Evolutionary conservation across 2,888 invertebrate species (phyloP), one percentile per base, ranked within the genome.

Genomic region (Cataglyphis livida): DNA sequence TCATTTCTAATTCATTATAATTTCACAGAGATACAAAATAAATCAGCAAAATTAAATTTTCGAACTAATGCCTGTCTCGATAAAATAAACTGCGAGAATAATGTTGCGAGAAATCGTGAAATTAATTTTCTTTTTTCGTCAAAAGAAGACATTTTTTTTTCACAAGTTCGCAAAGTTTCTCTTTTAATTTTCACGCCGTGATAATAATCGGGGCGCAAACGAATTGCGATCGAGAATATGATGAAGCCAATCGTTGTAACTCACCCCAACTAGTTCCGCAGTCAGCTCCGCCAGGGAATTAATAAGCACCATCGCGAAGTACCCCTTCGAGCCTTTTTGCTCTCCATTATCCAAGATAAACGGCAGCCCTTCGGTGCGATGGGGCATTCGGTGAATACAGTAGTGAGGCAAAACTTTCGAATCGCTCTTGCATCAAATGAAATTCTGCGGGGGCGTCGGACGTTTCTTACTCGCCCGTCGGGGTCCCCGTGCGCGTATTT

Each of bases 401-500:
- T 25, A 44, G 38, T 21, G 28, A 41, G 70, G 35, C n/a, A 28
- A 79, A 79, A 81, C 81, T 81, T 81, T 75, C 81, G 81, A 81
- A 79, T 79, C 78, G 78, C 71, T 79, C 78, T 79, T 71, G 71
- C 78, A 59, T 71, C 71, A 59, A 25, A 79, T 79, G 71, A 71
- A 76, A 79, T 71, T 79, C 71, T 71, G 68, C 62, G 71, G 66
- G 48, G 85, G 73, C 70, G 85, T 65, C 70, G 65, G 82, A 81
- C 70, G 76, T 73, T 81, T 88, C 88, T 88, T 87, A 82, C 64
- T 32, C 57, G 82, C 68, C 59, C 73, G 87, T 35, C 25, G 78
- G 70, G 70, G 21, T 51, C n/a, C n/a, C 70, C 7, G 78, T 41
- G 41, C 76, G 48, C 73, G 85, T 89, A 89, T 89, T 88, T 89